Evolutionary conservation across 2,797 vertebrate genomes (phyloP), one percentile per base, ranked within the genome.

Genomic region (Dallia pectoralis): DNA sequence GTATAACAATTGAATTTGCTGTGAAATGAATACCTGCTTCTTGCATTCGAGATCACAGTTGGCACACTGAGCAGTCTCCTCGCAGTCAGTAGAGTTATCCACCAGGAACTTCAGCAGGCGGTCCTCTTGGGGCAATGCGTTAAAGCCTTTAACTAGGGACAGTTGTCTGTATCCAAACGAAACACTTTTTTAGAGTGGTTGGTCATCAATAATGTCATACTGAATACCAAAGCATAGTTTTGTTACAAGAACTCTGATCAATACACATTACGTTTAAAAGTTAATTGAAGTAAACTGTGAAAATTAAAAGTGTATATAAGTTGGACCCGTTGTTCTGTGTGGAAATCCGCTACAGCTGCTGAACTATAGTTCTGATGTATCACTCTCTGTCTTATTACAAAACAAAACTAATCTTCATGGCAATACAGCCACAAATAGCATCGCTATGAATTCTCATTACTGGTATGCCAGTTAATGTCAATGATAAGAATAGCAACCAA

Each of bases 61-160:
- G 74, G 95, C 93, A 33, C 95, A 95, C 78, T 85, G 90, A 33
- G 89, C 90, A 0, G 86, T 85, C 80, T 95, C 94, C 61, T 91
- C 90, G 0, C 85, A 14, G 0, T 95, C 93, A 0, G 89, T 87
- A 0, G 94, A 94, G 77, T 91, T 94, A 81, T 95, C 94, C 86
- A 95, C 93, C 80, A 95, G 87, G 89, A 95, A 95, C 86, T 95
- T 94, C 62, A 95, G 85, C 16, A 95, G 91, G 62, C 91, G 89
- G 76, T 95, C 95, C 77, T 94, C 92, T 0, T 91, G 93, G 0
- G 95, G 95, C 40, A 96, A 88, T 2, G 92, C 93, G 0, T 82
- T 91, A 72, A 91, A 86, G 27, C 94, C 94, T 82, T 93, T 95
- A 84, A 95, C 94, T 75, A 92, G 78, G 0, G 94, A 95, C 82